Percentiles rank a stretch among this genome's conserved stretches.
Conservation (phyloP, 1,140 invertebrate genomes). For the Procambarus virginalis region DNA sequence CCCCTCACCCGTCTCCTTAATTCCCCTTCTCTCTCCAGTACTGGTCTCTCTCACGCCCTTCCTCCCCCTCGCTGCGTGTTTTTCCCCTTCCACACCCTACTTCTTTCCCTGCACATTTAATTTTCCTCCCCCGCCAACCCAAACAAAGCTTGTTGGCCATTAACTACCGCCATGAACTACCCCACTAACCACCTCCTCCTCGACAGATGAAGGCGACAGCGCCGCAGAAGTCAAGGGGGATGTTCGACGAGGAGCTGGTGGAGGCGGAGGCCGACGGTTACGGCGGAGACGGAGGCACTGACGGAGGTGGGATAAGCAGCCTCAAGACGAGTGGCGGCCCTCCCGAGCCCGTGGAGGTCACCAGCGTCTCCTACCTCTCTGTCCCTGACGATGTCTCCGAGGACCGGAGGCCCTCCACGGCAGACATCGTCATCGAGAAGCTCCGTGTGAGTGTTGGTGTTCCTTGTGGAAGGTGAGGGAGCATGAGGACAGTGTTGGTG, state of each 20-base stretch:
- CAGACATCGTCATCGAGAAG: conserved; percentile 64
- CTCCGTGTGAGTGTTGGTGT: conserved; percentile 23
- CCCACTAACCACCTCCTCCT: no score
- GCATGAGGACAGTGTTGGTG: no score
- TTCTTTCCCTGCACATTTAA: neutral
- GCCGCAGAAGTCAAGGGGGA: conserved; percentile 12
- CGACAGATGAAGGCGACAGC: neutral
- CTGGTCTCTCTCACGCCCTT: no score
- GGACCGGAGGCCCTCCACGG: conserved; percentile 57
- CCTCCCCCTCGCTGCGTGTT: no score
- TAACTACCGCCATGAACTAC: neutral
- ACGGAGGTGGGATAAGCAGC: no score
- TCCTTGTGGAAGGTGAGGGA: no score
- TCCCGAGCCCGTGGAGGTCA: conserved; percentile 30
- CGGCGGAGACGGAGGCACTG: neutral
- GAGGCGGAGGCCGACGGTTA: neutral
- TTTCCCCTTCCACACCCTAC: no score
- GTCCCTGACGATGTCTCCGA: conserved; percentile 26
- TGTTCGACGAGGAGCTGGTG: neutral
- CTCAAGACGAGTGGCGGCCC: neutral
- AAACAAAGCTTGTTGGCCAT: neutral
- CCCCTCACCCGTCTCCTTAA: no score
- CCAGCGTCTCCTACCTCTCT: conserved; percentile 56
- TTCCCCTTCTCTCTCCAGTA: no score
- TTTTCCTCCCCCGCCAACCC: neutral